These are phyloP conservation scores for Protosalanx chinensis DNA, from an alignment of 2,797 vertebrate genomes.

Conservation along the genomic window DNA sequence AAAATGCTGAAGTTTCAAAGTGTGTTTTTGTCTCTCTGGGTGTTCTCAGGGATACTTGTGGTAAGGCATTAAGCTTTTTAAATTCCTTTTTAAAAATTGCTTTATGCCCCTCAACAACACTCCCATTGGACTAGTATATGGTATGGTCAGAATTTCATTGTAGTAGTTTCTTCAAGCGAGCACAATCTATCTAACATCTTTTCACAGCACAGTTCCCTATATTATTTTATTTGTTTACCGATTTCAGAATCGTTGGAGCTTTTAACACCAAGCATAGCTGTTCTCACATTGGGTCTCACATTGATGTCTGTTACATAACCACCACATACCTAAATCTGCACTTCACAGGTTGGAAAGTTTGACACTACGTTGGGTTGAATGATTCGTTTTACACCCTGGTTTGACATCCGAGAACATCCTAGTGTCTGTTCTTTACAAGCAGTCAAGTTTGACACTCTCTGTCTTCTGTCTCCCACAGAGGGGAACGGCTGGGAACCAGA, in stretches of 20 bases:
- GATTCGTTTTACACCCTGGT: neutral
- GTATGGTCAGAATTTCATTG: too few relatives aligned
- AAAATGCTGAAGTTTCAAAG: slow-evolving; percentile 64
- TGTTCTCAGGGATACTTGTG: slow-evolving; percentile 50
- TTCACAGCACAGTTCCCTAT: too few relatives aligned
- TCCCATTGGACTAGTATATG: too few relatives aligned
- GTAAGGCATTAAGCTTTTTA: slow-evolving; percentile 48
- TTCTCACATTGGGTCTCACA: too few relatives aligned
- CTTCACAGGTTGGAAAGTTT: neutral
- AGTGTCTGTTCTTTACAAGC: neutral
- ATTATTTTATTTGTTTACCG: neutral
- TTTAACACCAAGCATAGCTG: too few relatives aligned
- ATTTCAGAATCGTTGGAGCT: neutral
- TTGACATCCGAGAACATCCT: too few relatives aligned
- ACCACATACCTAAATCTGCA: neutral
- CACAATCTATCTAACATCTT: too few relatives aligned
- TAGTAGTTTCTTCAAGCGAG: too few relatives aligned
- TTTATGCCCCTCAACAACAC: neutral
- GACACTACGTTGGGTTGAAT: neutral
- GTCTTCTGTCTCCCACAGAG: slow-evolving; percentile 39
- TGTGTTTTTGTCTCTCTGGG: slow-evolving; percentile 33
- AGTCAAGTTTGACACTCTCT: neutral
- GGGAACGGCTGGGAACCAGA: slow-evolving; percentile 21
- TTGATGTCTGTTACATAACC: too few relatives aligned
- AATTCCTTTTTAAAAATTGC: neutral